Base-by-base conservation (phyloP, 2,888 invertebrate species). In the Coelogynopora nodosa region DNA sequence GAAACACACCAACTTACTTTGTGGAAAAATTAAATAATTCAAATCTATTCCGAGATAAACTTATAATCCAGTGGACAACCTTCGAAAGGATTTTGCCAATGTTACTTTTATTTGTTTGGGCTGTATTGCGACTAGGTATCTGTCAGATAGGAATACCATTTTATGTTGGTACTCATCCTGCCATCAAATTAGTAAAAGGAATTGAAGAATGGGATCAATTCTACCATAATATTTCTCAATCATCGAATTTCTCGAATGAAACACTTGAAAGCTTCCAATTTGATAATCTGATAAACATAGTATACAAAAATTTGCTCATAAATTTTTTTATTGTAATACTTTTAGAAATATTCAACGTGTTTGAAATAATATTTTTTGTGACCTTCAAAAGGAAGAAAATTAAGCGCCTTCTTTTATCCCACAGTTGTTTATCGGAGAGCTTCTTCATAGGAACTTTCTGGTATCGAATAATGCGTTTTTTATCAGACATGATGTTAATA, bases 381-480 rank as follows among this genome's bases (percentile, higher is more conserved):
- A 2, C 5, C 74, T 26, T 10, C 2, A 74, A 74, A 74, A 13
- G 74, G 23, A 74, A 74, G 5, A 13, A 5, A 23, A 74, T 74
- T 23, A 23, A 74, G 5, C 5, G 23, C 2, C 74, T 74, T 13
- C 5, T 74, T 23, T 26, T 5, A n/a, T 13, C 10, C 27, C 2
- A 26, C 74, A 26, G 23, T 23, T 13, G 5, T 26, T 74, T 74
- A 2, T 13, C 5, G 74, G 74, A 13, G 2, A 5, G 27, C 23
- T 74, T 74, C 23, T 74, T 74, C 23, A 74, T 74, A 5, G 74
- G 74, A 74, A 74, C 10, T 74, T 74, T 74, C 2, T 74, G 74
- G 74, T 74, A 74, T 26, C 74, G 74, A 74, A 74, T 74, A 5
- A 10, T 74, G 5, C 74, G 23, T n/a, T 13, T 13, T 23, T 74